phyloP scores from a whole-genome alignment of 2,113 vertebrate species.

The Columba janthina region DNA sequence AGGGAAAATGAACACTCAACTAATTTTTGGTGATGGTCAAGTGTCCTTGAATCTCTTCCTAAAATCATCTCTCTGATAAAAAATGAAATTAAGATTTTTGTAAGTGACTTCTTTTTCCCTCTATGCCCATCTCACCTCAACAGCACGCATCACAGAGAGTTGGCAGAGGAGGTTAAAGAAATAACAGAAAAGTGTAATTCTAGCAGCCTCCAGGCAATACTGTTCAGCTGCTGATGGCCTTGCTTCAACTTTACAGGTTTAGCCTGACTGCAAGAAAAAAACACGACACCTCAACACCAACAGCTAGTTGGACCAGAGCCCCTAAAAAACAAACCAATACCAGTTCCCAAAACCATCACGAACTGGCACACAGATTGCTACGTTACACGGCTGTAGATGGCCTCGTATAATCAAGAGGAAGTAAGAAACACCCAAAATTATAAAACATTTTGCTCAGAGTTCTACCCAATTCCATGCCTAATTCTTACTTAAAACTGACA shows the following conservation, averaged over 20 bases:
- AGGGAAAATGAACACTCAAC: neutral
- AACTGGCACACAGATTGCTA: neutral
- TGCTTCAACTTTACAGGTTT: neutral
- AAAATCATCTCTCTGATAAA: neutral
- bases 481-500: neutral
- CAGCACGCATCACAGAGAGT: neutral
- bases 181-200: neutral
- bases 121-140: neutral
- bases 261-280: neutral
- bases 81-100: rapidly evolving
- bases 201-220: neutral
- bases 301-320: neutral
- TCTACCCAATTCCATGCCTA: neutral
- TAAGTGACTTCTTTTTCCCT: neutral
- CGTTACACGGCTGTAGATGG: rapidly evolving
- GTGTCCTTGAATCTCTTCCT: neutral
- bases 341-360: neutral
- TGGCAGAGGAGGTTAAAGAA: neutral
- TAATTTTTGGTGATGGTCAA: neutral
- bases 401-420: neutral
- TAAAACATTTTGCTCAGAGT: neutral
- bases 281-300: neutral
- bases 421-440: neutral
- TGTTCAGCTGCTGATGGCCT: neutral
- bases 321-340: neutral